These are phyloP conservation scores for Heliconius hermathena DNA, from an alignment of 1,140 invertebrate genomes.

Conservation along the genomic window DNA sequence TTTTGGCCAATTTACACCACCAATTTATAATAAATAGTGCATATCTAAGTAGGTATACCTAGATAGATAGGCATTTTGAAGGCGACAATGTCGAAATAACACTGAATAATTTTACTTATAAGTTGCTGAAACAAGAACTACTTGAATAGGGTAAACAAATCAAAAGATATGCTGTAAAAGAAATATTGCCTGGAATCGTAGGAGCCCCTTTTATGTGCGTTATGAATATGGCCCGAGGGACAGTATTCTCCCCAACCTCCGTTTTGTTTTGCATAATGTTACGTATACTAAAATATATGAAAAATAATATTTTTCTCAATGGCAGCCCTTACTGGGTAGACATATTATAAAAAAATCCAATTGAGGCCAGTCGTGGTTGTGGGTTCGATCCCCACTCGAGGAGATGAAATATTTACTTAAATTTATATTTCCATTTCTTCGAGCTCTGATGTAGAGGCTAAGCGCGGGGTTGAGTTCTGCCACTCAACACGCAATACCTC, in stretches of 20 bases:
- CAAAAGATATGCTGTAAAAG: slow-evolving; percentile 29
- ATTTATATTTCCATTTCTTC: no score
- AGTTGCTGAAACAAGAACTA: not conserved
- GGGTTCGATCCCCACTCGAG: no score
- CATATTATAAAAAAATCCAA: no score
- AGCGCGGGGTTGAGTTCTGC: no score
- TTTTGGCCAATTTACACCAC: no score
- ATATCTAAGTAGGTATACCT: no score
- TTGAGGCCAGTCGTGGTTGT: no score
- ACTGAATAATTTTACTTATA: not conserved
- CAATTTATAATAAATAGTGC: no score
- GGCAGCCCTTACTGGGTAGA: not conserved
- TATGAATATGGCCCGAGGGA: slow-evolving; percentile 54
- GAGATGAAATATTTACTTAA: no score
- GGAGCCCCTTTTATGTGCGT: slow-evolving; percentile 46
- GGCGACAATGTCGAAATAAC: not conserved
- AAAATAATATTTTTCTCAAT: not conserved
- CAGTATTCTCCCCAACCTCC: slow-evolving; percentile 27
- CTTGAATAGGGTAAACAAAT: slow-evolving; percentile 17
- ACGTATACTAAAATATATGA: not conserved
- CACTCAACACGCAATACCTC: no score
- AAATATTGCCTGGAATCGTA: slow-evolving; percentile 43
- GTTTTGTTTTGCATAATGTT: slow-evolving; percentile 53
- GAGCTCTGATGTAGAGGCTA: no score
- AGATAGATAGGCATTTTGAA: no score